A percentile compares a stretch with the other conserved stretches of the same genome.
Conservation (phyloP, 2,888 invertebrate genomes). For the Drosophila sordidula region DNA sequence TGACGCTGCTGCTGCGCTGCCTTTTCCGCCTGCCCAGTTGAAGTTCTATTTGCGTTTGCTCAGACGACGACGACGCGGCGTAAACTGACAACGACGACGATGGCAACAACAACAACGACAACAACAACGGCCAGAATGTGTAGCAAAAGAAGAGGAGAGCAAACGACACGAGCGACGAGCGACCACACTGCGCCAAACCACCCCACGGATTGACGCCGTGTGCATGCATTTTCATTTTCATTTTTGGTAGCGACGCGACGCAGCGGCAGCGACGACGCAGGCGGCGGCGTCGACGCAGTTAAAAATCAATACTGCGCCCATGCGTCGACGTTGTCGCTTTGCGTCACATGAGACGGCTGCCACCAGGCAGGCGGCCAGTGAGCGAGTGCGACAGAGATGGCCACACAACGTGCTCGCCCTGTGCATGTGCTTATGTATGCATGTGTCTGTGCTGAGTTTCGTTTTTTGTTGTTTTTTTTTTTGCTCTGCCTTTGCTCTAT, state of each 20-base stretch:
- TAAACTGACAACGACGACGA: slow-evolving; percentile 29
- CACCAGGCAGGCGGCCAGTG: not conserved
- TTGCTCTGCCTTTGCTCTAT: slow-evolving; percentile 5
- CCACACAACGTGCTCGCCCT: slow-evolving; percentile 24
- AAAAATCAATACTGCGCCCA: slow-evolving; percentile 83
- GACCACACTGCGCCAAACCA: slow-evolving; percentile 77
- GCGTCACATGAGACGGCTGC: slow-evolving; percentile 38
- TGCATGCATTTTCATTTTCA: slow-evolving; percentile 57
- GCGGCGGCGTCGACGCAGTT: slow-evolving; percentile 75
- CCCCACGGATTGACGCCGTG: slow-evolving; percentile 81
- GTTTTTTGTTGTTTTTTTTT: not conserved
- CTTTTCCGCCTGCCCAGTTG: slow-evolving; percentile 51
- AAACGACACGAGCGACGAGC: slow-evolving; percentile 29
- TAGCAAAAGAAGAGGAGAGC: slow-evolving; percentile 25
- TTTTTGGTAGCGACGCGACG: slow-evolving; percentile 16
- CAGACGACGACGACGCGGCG: slow-evolving; percentile 48
- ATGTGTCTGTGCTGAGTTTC: slow-evolving; percentile 3
- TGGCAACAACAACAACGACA: not conserved
- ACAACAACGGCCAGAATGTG: not conserved
- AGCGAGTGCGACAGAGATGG: slow-evolving; percentile 46
- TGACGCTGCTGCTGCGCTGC: slow-evolving; percentile 22
- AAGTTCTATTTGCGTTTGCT: slow-evolving; percentile 76
- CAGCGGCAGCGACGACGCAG: slow-evolving; percentile 43
- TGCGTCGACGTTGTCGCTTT: slow-evolving; percentile 69
- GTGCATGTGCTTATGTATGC: slow-evolving; percentile 1